Base-by-base conservation (phyloP, 2,888 invertebrate genomes). In the Steinernema carpocapsae region DNA sequence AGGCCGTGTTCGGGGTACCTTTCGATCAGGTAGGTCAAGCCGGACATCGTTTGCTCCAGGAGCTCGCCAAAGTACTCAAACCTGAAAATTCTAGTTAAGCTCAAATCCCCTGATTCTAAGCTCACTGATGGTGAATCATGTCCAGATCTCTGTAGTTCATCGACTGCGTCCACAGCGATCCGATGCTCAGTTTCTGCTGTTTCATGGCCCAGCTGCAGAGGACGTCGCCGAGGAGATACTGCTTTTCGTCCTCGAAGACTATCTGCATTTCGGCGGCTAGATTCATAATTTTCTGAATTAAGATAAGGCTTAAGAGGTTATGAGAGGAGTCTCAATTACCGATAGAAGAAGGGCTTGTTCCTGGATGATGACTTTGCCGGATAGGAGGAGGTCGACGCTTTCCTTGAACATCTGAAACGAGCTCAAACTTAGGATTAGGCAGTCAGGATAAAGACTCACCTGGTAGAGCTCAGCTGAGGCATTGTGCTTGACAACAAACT, bases 1-100 rank as follows among this genome's bases (percentile, higher is more conserved):
- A 86, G 85, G 59, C 85, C 83, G 12, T 79, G 73, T 19, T 80
- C 81, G 12, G 86, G 85, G 76, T 79, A 86, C 74, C 83, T 82
- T 46, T 85, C 83, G 48, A 79, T 79, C 70, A 86, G 72, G 74
- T 83, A 84, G 29, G 77, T 76, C 3, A 86, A 74, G 12, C 86
- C 86, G n/a, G 82, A 83, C 10, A 86, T 74, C 0, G 85, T 87
- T 70, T 86, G 86, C 71, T 86, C 86, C 46, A 86, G 76, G 3
- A 86, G 74, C 71, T 86, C 86, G 14, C 86, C 86, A 73, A 86
- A 86, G 72, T 87, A 86, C 74, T 86, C 86, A 76, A 86, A 86
- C 75, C 83, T 84, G 43, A 48, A 75, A 26, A 12, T 0, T 19
- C 70, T 17, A 46, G 37, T 17, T 17, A 76, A 1, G 26, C 45